Evolutionary conservation across 92 coral and sea anemone genomes (phyloP).

Genomic region (Plumapathes pennacea): DNA sequence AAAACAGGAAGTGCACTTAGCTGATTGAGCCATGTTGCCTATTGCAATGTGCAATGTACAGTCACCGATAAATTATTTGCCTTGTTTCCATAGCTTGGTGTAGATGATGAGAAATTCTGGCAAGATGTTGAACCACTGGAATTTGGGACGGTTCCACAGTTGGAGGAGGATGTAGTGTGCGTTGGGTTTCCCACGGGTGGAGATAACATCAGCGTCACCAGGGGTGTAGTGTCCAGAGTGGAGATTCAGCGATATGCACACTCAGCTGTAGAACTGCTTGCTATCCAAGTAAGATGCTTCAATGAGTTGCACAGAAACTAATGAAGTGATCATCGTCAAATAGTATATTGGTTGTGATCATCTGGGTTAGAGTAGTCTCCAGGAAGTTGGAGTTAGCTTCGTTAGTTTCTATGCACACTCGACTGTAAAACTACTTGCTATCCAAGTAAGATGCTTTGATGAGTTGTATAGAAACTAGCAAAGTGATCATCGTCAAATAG

Average conservation of each 20-base stretch:
- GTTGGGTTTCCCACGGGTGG: slow-evolving; percentile 94
- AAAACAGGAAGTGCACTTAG: too few species aligned
- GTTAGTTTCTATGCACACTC: slow-evolving; percentile 95
- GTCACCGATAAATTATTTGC: too few species aligned
- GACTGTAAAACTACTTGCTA: slow-evolving; percentile 81
- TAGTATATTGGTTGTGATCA: too few species aligned
- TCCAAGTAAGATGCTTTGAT: slow-evolving; percentile 52
- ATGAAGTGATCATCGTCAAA: too few species aligned
- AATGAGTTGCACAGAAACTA: too few species aligned
- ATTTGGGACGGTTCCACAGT: slow-evolving; percentile 75
- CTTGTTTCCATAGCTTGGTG: slow-evolving; percentile 62
- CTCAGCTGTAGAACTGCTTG: slow-evolving; percentile 80
- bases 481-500: too few species aligned
- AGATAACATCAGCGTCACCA: slow-evolving; percentile 83
- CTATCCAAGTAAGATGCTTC: slow-evolving; percentile 67
- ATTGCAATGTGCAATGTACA: too few species aligned
- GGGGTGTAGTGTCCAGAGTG: slow-evolving; percentile 92
- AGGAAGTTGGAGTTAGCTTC: too few species aligned
- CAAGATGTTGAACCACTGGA: slow-evolving; percentile 76
- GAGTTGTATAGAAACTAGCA: too few species aligned
- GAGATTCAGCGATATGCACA: slow-evolving; percentile 93
- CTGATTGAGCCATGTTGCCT: too few species aligned
- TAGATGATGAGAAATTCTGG: slow-evolving; percentile 86
- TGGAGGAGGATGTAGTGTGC: slow-evolving; percentile 90
- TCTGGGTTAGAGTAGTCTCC: background rate